phyloP scores from a whole-genome alignment of 2,888 invertebrate species.

The Luffia ferchaultella region DNA sequence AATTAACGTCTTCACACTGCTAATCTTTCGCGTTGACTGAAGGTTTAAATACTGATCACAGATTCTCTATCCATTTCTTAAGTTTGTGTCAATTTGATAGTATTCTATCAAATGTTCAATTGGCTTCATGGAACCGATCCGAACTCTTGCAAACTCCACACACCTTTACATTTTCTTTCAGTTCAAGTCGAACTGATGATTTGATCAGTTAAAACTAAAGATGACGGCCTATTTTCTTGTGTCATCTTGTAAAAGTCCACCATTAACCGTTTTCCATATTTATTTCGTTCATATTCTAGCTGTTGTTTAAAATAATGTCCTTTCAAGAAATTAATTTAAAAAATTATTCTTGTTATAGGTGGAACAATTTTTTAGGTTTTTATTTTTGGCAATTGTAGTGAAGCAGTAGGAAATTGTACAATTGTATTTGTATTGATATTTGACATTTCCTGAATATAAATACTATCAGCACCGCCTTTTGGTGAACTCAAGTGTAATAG shows the following conservation, averaged over 20 bases:
- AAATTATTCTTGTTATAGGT: too few species aligned
- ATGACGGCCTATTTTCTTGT: constrained; percentile 8
- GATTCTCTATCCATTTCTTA: not conserved
- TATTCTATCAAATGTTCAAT: not conserved
- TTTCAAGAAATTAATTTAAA: too few species aligned
- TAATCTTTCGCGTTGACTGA: not conserved
- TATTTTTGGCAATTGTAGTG: too few species aligned
- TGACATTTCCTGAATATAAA: too few species aligned
- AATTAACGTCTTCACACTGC: not conserved
- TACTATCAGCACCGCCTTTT: too few species aligned
- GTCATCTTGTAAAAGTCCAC: constrained; percentile 11
- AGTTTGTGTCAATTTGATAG: not conserved
- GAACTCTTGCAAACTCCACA: constrained; percentile 1
- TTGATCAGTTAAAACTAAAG: not conserved
- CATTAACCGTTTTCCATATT: too few species aligned
- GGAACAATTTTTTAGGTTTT: too few species aligned
- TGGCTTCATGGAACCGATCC: not conserved
- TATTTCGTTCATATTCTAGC: too few species aligned
- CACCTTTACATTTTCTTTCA: constrained; percentile 1
- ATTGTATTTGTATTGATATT: too few species aligned
- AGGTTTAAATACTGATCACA: not conserved
- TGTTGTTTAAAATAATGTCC: too few species aligned
- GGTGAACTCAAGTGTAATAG: too few species aligned
- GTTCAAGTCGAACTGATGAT: not conserved
- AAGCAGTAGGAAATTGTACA: too few species aligned